These are phyloP conservation scores for Naja naja DNA, from an alignment of 2,113 vertebrate species.

Conservation along the genomic window DNA sequence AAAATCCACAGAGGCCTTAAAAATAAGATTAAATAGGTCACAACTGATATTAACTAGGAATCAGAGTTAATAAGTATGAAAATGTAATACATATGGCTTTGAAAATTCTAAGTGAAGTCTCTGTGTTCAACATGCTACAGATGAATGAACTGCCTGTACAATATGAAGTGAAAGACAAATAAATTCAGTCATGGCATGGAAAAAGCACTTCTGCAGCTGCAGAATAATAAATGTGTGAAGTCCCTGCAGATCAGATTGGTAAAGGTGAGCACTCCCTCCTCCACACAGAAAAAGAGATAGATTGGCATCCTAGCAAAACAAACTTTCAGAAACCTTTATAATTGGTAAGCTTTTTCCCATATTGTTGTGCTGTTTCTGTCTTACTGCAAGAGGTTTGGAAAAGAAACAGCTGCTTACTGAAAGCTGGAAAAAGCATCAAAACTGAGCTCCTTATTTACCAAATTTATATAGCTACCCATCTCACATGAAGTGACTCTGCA, in stretches of 20 bases:
- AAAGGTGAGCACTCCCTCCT: conserved; percentile 29
- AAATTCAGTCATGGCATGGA: conserved; percentile 1
- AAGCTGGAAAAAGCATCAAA: background rate
- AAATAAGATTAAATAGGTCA: conserved; percentile 28
- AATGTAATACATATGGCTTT: background rate
- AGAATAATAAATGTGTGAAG: conserved; percentile 49
- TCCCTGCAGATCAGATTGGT: conserved; percentile 20
- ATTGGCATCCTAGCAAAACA: conserved; percentile 38
- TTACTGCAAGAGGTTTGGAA: conserved; percentile 8
- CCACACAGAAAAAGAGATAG: conserved; percentile 15
- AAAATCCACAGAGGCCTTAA: conserved; percentile 21
- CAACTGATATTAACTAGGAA: conserved; percentile 8
- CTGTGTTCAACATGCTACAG: conserved; percentile 26
- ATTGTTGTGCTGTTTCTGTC: conserved; percentile 34
- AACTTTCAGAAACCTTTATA: conserved; percentile 39
- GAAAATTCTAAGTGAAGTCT: conserved; percentile 28
- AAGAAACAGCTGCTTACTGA: background rate
- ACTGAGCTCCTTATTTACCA: background rate
- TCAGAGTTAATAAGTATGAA: conserved; percentile 1
- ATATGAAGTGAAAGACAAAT: conserved; percentile 37
- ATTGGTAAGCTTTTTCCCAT: conserved; percentile 18
- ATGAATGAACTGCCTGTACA: background rate
- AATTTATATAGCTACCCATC: background rate
- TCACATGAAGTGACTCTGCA: background rate
- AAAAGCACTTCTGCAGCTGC: conserved; percentile 36